A percentile compares a stretch with the other conserved stretches of the same genome.
phyloP scores from a whole-genome alignment of 92 coral and sea anemone genomes.

The Palythoa heliodiscus region DNA sequence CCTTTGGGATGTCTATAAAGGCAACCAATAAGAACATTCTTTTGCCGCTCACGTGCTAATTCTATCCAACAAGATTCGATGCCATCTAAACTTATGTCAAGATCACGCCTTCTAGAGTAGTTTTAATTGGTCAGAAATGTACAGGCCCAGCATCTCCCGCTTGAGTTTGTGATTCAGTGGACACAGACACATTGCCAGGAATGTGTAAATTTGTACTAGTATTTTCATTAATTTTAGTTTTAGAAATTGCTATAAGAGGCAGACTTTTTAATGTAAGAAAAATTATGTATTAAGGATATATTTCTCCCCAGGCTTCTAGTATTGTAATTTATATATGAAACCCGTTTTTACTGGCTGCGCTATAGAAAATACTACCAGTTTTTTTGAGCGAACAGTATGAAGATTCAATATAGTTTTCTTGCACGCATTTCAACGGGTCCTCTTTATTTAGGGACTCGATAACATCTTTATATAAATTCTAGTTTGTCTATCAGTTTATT shows the following conservation, averaged over 20 bases:
- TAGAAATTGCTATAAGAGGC: constrained; percentile 54
- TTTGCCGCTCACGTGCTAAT: constrained; percentile 22
- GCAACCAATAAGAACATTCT: constrained; percentile 3
- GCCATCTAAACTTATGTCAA: not conserved
- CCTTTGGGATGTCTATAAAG: too few relatives aligned
- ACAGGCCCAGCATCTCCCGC: constrained; percentile 59
- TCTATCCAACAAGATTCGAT: constrained; percentile 47
- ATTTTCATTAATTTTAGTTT: constrained; percentile 50
- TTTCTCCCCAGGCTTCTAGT: constrained; percentile 39
- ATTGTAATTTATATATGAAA: too few relatives aligned
- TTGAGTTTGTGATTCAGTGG: constrained; percentile 47
- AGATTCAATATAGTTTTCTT: not conserved
- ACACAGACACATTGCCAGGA: constrained; percentile 51
- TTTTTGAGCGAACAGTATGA: not conserved
- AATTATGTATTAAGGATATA: constrained; percentile 24
- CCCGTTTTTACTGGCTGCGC: constrained; percentile 25
- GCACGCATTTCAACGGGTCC: too few relatives aligned
- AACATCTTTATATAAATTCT: constrained; percentile 7
- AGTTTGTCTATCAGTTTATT: constrained; percentile 12
- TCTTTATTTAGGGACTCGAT: constrained; percentile 27
- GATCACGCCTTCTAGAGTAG: too few relatives aligned
- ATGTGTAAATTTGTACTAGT: constrained; percentile 46
- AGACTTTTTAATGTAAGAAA: constrained; percentile 24
- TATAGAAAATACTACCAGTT: constrained; percentile 12
- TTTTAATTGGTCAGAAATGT: constrained; percentile 26